Evolutionary conservation across 1,140 invertebrate species (phyloP), one percentile per base, ranked within the genome.

Genomic region (Drosophila pachea): DNA sequence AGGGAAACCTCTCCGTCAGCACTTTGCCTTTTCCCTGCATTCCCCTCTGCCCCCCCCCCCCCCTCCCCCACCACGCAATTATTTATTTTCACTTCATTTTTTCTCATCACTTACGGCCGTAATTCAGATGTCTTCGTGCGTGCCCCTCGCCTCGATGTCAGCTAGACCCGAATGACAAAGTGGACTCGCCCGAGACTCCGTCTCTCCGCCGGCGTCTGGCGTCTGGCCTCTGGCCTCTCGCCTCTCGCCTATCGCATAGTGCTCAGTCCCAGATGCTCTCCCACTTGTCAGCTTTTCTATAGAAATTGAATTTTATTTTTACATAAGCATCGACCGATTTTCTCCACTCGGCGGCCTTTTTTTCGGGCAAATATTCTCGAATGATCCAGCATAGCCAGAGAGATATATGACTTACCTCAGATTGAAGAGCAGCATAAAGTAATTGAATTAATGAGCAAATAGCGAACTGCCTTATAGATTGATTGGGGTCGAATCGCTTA

Each of bases 61-160:
- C 1, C 35, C 8, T 38, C 22, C 31, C 4, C 1, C 35, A 7
- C 43, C 36, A 11, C 12, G 45, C 42, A 59, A 59, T 65, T 70
- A 64, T 73, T 73, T 68, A 48, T 76, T 71, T 33, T 60, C 43
- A 75, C 49, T 72, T 72, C 60, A 58, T 72, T 73, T 63, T 73
- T 63, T 73, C 61, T 54, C 47, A 47, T 48, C 54, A 62, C 62
- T 74, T 75, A 76, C 62, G 63, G 66, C 33, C 52, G 36, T 71
- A 71, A 74, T 70, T 78, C 73, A 73, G 76, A 77, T 70, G 74
- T 78, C 62, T 74, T 66, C 62, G 72, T 66, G 70, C 61, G 68
- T 76, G 65, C 70, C 43, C 53, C 32, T 55, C 38, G 7, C 32
- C 22, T 22, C 60, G 75, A 78, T 74, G 74, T 67, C 53, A 74